These are phyloP conservation scores for Eudiplozoon nipponicum DNA, from an alignment of 2,888 invertebrate genomes.

Conservation along the genomic window DNA sequence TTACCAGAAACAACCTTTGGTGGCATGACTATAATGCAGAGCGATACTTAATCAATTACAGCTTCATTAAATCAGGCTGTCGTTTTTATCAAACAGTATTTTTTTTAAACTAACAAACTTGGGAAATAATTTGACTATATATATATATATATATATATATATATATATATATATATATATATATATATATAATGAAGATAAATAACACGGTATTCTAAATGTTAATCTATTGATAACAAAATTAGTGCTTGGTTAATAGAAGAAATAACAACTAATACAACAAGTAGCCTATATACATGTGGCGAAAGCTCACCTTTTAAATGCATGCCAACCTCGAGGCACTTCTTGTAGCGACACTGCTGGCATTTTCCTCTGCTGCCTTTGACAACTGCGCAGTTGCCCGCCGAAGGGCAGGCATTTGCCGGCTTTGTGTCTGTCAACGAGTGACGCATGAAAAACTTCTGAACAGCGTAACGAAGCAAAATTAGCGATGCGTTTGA, in stretches of 20 bases:
- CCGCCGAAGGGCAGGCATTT: conserved; percentile 3
- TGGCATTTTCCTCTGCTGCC: conserved; percentile 6
- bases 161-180: not conserved
- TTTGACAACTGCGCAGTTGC: conserved; percentile 7
- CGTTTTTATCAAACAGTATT: no score
- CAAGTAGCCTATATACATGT: no score
- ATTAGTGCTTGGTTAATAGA: no score
- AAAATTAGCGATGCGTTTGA: no score
- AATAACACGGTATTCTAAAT: no score
- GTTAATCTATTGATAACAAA: no score
- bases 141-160: not conserved
- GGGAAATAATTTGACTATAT: not conserved
- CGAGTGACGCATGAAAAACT: conserved; percentile 12
- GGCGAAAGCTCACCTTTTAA: conserved; percentile 11
- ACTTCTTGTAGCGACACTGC: conserved; percentile 10
- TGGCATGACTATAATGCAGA: not conserved
- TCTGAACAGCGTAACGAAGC: no score
- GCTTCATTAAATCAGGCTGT: not conserved
- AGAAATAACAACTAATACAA: no score
- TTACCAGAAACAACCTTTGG: not conserved
- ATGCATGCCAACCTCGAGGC: conserved; percentile 8
- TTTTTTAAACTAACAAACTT: no score
- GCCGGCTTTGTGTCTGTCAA: not conserved
- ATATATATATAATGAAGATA: no score
- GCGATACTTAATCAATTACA: not conserved